A percentile compares a stretch with the other conserved stretches of the same genome.
These are phyloP conservation scores for Todus mexicanus DNA, from an alignment of 2,797 vertebrate genomes.

Conservation along the genomic window DNA sequence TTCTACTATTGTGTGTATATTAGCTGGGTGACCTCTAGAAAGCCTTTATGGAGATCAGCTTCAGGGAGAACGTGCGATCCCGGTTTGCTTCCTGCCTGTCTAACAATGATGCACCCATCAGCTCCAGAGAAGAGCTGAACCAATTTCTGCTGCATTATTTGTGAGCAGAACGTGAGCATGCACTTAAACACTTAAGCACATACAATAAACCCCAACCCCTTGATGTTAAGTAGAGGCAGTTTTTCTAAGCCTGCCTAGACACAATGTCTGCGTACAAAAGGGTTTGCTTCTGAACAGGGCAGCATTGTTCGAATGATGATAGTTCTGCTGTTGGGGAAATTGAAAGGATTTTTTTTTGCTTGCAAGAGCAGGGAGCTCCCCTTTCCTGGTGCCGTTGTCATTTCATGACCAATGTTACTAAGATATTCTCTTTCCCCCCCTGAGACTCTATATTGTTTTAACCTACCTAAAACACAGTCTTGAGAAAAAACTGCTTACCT, in stretches of 20 bases:
- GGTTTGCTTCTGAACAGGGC: background rate
- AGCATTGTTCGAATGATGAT: background rate
- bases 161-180: background rate
- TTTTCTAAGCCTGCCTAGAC: constrained; percentile 30
- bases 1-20: background rate
- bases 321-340: background rate
- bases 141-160: background rate
- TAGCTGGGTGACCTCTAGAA: background rate
- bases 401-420: background rate
- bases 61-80: background rate
- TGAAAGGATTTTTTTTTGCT: background rate
- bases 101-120: background rate
- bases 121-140: background rate
- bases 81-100: background rate
- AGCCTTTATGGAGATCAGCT: background rate
- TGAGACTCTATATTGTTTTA: background rate
- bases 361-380: background rate
- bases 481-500: background rate
- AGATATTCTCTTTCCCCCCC: background rate
- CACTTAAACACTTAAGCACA: background rate
- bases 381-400: background rate
- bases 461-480: background rate
- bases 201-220: background rate
- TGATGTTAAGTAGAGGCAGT: background rate
- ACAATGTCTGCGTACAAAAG: background rate